A percentile compares a stretch with the other conserved stretches of the same genome.
Evolutionary conservation across 2,888 invertebrate genomes (phyloP).

Genomic region (Rhamphomyia laevipes): DNA sequence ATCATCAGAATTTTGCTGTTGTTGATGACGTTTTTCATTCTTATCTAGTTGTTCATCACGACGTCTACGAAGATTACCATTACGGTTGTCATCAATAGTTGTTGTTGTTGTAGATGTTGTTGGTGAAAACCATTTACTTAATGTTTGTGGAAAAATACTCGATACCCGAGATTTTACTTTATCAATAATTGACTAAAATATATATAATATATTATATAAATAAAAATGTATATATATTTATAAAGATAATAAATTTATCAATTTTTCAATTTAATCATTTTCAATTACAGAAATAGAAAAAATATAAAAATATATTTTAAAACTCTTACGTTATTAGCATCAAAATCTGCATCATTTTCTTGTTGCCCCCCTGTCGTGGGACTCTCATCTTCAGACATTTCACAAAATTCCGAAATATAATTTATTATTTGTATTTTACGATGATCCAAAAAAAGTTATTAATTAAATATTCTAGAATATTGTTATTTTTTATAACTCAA

Average conservation of each 20-base stretch:
- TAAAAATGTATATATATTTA: not conserved
- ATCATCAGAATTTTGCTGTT: conserved; percentile 12
- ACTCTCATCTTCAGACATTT: conserved; percentile 14
- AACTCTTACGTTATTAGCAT: conserved; percentile 14
- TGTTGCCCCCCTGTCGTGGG: conserved; percentile 10
- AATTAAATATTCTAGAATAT: too few species aligned
- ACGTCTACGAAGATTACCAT: conserved; percentile 22
- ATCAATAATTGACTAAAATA: conserved; percentile 32
- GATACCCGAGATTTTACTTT: conserved; percentile 33
- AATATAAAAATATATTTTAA: not conserved
- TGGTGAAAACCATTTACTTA: conserved; percentile 35
- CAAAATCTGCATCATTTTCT: conserved; percentile 6
- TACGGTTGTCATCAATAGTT: conserved; percentile 9
- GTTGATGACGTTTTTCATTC: conserved; percentile 20
- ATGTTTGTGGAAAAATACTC: conserved; percentile 30
- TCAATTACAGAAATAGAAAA: too few species aligned
- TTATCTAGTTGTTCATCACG: conserved; percentile 21
- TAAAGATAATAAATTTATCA: not conserved
- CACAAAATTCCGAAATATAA: too few species aligned
- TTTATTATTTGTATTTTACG: too few species aligned
- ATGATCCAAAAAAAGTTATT: too few species aligned
- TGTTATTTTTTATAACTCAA: too few species aligned
- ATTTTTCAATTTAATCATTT: not conserved
- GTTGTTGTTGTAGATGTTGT: conserved; percentile 9
- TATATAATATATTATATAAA: conserved; percentile 1